Conservation (phyloP, 2,888 invertebrate genomes). For the Dichetophora obliterata region DNA sequence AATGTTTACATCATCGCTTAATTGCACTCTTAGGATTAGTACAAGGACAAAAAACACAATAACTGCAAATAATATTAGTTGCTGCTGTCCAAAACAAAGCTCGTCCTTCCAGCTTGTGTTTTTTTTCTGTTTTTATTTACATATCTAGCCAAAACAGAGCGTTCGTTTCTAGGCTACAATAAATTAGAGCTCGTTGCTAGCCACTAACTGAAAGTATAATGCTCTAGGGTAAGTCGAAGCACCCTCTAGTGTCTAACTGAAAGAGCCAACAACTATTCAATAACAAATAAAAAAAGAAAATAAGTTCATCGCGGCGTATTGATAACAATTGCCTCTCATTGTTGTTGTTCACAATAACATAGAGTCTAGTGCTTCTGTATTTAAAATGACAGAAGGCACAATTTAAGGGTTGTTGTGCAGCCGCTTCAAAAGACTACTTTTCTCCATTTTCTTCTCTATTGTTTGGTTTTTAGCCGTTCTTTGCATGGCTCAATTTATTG, state of each 20-base stretch:
- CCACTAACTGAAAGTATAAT: background rate
- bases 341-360: background rate
- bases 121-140: background rate
- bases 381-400: background rate
- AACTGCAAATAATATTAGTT: background rate
- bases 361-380: background rate
- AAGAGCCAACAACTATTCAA: background rate
- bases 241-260: background rate
- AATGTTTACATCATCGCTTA: constrained; percentile 18
- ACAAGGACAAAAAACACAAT: constrained; percentile 14
- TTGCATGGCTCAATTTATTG: constrained; percentile 26
- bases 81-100: constrained; percentile 8
- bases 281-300: background rate
- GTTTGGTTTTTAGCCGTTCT: background rate
- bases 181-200: constrained; percentile 14
- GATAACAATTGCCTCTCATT: constrained; percentile 19
- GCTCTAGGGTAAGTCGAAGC: background rate
- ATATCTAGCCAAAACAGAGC: constrained; percentile 10
- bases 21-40: background rate
- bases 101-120: background rate
- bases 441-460: no score
- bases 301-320: background rate
- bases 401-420: constrained; percentile 27
- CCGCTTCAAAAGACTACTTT: background rate
- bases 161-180: constrained; percentile 3